phyloP scores from a whole-genome alignment of 2,113 vertebrate species.

The Poeciliopsis prolifica region DNA sequence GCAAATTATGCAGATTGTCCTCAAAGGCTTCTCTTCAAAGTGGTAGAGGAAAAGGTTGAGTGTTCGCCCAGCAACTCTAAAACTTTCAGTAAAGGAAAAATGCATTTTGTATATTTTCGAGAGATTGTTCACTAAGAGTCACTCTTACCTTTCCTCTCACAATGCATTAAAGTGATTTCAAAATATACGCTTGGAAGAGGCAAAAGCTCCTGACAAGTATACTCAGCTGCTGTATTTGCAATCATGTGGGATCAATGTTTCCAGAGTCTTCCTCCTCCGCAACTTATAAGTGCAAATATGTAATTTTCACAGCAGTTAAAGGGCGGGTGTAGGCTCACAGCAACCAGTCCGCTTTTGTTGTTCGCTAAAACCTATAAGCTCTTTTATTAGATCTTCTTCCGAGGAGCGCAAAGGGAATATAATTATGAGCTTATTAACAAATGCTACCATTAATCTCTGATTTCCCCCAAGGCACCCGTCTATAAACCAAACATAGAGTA shows the following conservation, averaged over 20 bases:
- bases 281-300: conserved; percentile 39
- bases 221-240: conserved; percentile 10
- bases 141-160: neutral
- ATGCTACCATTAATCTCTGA: conserved; percentile 38
- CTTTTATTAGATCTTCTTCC: conserved; percentile 44
- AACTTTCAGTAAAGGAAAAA: conserved; percentile 9
- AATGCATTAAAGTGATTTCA: conserved; percentile 8
- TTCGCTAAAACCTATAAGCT: conserved; percentile 7
- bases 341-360: conserved; percentile 39
- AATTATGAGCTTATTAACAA: conserved; percentile 39
- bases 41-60: neutral
- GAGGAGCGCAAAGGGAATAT: conserved; percentile 18
- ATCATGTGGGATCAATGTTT: conserved; percentile 14
- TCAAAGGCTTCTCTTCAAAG: conserved; percentile 17
- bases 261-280: conserved; percentile 29
- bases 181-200: conserved; percentile 12
- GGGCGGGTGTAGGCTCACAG: conserved; percentile 12
- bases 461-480: conserved; percentile 12
- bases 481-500: conserved; percentile 34
- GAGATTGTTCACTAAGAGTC: conserved; percentile 1
- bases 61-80: neutral
- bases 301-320: conserved; percentile 27
- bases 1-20: neutral
- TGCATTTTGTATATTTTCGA: neutral
- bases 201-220: neutral